Evolutionary conservation across 2,113 vertebrate genomes (phyloP).

Genomic region (Eurystomus gularis): DNA sequence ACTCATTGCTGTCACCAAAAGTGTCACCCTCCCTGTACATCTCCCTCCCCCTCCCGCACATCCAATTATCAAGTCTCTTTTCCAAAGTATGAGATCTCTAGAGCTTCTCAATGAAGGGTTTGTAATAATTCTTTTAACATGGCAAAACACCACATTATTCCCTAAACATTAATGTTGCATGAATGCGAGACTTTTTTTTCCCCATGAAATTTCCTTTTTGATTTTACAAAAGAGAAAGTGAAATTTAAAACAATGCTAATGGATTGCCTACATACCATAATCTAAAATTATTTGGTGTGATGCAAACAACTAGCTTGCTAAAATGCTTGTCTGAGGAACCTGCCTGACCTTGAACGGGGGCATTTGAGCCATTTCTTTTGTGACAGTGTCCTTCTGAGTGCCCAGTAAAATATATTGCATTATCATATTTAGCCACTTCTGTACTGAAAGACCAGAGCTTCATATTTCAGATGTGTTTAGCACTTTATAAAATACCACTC

Average conservation of each 20-base stretch:
- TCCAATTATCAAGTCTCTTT: constrained; percentile 68
- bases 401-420: background rate
- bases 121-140: constrained; percentile 71
- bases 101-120: constrained; percentile 67
- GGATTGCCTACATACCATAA: background rate
- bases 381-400: background rate
- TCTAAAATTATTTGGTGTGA: constrained; percentile 15
- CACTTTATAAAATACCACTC: background rate
- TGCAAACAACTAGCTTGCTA: background rate
- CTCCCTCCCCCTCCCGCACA: constrained; percentile 43
- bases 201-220: constrained; percentile 63
- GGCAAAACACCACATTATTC: constrained; percentile 67
- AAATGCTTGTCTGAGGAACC: background rate
- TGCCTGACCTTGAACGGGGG: background rate
- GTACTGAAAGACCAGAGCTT: background rate
- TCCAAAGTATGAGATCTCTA: constrained; percentile 57
- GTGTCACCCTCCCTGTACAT: constrained; percentile 34
- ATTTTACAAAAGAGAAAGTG: constrained; percentile 66
- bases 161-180: constrained; percentile 71
- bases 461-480: background rate
- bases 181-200: constrained; percentile 61
- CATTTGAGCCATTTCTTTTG: background rate
- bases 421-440: background rate
- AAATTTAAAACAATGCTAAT: constrained; percentile 65
- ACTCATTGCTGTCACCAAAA: constrained; percentile 59